A percentile compares a stretch with the other conserved stretches of the same genome.
These are phyloP conservation scores for Cantharis rustica DNA, from an alignment of 2,888 invertebrate genomes.

Conservation along the genomic window DNA sequence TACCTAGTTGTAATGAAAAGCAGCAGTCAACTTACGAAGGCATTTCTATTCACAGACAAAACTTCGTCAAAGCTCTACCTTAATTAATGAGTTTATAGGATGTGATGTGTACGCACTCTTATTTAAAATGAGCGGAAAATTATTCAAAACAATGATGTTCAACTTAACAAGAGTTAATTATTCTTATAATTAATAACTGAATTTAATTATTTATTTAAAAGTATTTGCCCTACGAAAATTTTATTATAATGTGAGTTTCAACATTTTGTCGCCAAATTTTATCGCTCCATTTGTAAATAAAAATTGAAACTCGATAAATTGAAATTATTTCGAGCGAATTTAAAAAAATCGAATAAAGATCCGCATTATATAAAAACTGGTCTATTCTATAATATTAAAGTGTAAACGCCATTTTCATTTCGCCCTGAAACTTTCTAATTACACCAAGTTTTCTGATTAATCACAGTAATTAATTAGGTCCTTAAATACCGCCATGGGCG, in stretches of 20 bases:
- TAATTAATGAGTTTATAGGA: slow-evolving; percentile 52
- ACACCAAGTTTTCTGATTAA: slow-evolving; percentile 63
- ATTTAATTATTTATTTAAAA: not conserved
- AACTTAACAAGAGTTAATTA: slow-evolving; percentile 2
- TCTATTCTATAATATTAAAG: slow-evolving; percentile 23
- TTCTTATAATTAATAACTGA: not conserved
- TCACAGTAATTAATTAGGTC: slow-evolving; percentile 64
- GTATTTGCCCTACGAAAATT: not conserved
- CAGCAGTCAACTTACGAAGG: slow-evolving; percentile 39
- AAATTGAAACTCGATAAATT: not conserved
- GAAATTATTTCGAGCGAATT: not conserved
- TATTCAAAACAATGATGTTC: slow-evolving; percentile 14
- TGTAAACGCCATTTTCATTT: slow-evolving; percentile 53
- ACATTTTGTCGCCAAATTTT: not conserved
- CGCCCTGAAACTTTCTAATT: slow-evolving; percentile 63
- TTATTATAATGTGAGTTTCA: not conserved
- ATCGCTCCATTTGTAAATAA: not conserved
- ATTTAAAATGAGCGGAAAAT: slow-evolving; percentile 35
- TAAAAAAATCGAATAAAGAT: not conserved
- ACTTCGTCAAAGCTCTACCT: slow-evolving; percentile 48
- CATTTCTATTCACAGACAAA: slow-evolving; percentile 43
- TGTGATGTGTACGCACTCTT: slow-evolving; percentile 34
- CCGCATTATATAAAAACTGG: slow-evolving; percentile 29
- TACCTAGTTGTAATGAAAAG: slow-evolving; percentile 39
- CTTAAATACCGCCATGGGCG: slow-evolving; percentile 35